Conservation (phyloP, 1,140 invertebrate genomes). For the Coenobita brevimanus region DNA sequence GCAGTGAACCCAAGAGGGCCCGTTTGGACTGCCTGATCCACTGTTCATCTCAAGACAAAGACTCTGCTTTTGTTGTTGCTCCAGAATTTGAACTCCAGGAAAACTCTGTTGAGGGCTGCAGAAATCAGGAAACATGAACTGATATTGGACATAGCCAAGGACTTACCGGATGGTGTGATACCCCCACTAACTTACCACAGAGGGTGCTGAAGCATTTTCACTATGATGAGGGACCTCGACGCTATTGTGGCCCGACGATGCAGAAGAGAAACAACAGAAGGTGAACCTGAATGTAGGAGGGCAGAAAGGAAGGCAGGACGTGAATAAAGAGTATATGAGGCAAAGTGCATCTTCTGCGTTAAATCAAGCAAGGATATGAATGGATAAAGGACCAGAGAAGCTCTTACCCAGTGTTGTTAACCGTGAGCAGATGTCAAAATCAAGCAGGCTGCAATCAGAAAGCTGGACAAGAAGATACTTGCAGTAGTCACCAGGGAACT, state of each 20-base stretch:
- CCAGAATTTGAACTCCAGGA: neutral
- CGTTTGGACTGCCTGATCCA: neutral
- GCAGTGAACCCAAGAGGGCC: neutral
- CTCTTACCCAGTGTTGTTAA: neutral
- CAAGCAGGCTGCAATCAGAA: neutral
- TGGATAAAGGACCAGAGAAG: constrained; percentile 10
- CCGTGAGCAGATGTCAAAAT: constrained; percentile 8
- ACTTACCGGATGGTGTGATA: neutral
- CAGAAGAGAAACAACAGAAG: neutral
- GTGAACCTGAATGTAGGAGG: neutral
- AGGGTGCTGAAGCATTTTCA: neutral
- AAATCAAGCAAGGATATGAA: constrained; percentile 16
- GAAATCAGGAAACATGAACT: neutral
- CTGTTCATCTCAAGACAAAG: neutral
- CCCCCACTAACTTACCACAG: neutral
- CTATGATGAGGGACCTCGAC: neutral
- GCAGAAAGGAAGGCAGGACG: too few relatives aligned
- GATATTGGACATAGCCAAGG: neutral
- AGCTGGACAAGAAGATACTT: constrained; percentile 24
- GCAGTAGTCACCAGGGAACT: neutral
- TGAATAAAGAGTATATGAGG: neutral
- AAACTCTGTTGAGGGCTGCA: neutral
- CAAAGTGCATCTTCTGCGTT: constrained; percentile 3
- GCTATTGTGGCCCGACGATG: neutral
- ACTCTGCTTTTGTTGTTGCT: neutral